phyloP scores from a whole-genome alignment of 2,797 vertebrate species.

The Sebastes wilsoni region DNA sequence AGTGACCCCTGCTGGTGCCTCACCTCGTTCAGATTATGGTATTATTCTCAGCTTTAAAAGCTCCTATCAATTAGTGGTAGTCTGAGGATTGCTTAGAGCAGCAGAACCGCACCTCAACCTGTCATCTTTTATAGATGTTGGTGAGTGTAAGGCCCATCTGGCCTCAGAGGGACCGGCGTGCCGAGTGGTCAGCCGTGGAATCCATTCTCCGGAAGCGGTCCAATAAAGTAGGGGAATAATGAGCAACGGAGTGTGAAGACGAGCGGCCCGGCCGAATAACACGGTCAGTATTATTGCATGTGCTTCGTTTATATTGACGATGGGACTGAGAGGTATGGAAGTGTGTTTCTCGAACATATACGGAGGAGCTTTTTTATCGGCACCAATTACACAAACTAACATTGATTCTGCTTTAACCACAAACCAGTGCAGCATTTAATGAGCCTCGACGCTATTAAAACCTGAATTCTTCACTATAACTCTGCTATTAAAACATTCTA shows the following conservation, averaged over 20 bases:
- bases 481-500: constrained; percentile 24
- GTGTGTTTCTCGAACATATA: background rate
- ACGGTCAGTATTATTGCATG: constrained; percentile 46
- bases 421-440: constrained; percentile 45
- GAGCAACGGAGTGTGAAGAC: constrained; percentile 50
- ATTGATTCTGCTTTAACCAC: constrained; percentile 48
- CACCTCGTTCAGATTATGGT: background rate
- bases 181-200: constrained; percentile 46
- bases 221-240: constrained; percentile 57
- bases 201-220: constrained; percentile 47
- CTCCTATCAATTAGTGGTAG: constrained; percentile 59
- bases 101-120: constrained; percentile 48
- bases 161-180: constrained; percentile 23
- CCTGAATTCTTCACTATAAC: constrained; percentile 1
- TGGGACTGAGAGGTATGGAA: background rate
- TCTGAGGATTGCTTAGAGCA: constrained; percentile 46
- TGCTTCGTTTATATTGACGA: constrained; percentile 33
- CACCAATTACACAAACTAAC: constrained; percentile 35
- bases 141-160: constrained; percentile 36
- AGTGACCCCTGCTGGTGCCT: background rate
- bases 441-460: constrained; percentile 7
- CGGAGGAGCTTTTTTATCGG: constrained; percentile 20
- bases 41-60: constrained; percentile 34
- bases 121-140: constrained; percentile 65
- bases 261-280: constrained; percentile 48